Conservation (phyloP, 2,888 invertebrate genomes). For the Parnassius orleans region DNA sequence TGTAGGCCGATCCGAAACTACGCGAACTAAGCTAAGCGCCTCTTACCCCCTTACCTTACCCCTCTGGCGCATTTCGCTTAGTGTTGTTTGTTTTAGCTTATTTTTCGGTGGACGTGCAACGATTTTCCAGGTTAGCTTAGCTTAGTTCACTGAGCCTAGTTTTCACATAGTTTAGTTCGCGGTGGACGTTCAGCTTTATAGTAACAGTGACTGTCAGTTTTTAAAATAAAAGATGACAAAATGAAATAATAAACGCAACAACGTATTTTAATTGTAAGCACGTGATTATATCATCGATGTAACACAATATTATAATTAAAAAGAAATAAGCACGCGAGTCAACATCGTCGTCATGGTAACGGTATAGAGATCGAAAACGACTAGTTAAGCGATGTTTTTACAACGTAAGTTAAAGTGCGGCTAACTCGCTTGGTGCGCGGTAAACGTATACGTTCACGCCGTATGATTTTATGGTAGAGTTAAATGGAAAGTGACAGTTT, state of each 20-base stretch:
- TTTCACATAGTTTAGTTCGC: no score
- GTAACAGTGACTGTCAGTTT: no score
- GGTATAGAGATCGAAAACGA: slow-evolving; percentile 54
- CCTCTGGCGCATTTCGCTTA: no score
- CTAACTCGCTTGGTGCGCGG: slow-evolving; percentile 17
- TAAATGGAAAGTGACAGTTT: slow-evolving; percentile 38
- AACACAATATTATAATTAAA: slow-evolving; percentile 15
- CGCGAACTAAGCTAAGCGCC: no score
- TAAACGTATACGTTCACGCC: slow-evolving; percentile 33
- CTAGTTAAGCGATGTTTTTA: slow-evolving; percentile 24
- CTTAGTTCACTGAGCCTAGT: no score
- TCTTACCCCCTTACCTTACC: no score
- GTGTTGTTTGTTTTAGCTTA: no score
- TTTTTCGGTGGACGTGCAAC: no score
- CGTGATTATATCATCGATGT: slow-evolving; percentile 8
- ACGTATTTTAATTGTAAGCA: not conserved
- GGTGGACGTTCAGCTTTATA: no score
- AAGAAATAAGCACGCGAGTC: slow-evolving; percentile 27
- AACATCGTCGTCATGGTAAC: slow-evolving; percentile 51
- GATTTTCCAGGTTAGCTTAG: no score
- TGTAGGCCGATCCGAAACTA: no score
- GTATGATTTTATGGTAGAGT: slow-evolving; percentile 37
- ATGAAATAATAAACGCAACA: not conserved
- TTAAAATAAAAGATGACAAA: not conserved
- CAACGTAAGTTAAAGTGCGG: slow-evolving; percentile 25